Base-by-base conservation (phyloP, 2,888 invertebrate species). In the Autographa gamma region DNA sequence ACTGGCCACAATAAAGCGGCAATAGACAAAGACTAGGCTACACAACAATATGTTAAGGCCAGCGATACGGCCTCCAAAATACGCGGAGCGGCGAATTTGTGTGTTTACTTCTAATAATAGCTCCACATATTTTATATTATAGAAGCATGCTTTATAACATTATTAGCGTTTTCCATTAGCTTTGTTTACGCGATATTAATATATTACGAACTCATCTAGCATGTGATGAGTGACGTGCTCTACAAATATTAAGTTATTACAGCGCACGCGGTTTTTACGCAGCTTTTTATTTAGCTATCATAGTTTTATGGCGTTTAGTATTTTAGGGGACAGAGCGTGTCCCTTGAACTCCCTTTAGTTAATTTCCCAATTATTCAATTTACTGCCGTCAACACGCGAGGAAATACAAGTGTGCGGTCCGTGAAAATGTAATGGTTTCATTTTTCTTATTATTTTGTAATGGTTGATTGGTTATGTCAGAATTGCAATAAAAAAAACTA, bases 91-190 rank as follows among this genome's bases (percentile, higher is more conserved):
- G 25, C 19, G 54, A 25, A 56, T 56, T 19, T 19, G 13, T 48
- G 48, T 54, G 19, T 19, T 11, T 56, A 19, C 25, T 13, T 56
- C 54, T 25, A 25, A 56, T 19, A 56, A 25, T 54, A 54, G 19
- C 19, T n/a, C 52, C 9, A 6, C 2, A 16, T 43, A 54, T 19
- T 19, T 19, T 54, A 54, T 54, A 54, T 19, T 1, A 11, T 54
- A 9, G 19, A 54, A 11, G 11, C 54, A 11, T 25, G 54, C 54
- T 56, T 25, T 19, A 25, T 19, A 48, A 48, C 54, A 5, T 56
- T 56, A 56, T 56, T 56, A 56, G 25, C 54, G 54, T 56, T 48
- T 11, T 25, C 54, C 19, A 56, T 56, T 56, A 56, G 6, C n/a
- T n/a, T 54, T 13, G 54, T 56, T 56, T 56, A 56, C 54, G 25